phyloP scores from a whole-genome alignment of 2,888 invertebrate genomes.

The Toxonevra muliebris region DNA sequence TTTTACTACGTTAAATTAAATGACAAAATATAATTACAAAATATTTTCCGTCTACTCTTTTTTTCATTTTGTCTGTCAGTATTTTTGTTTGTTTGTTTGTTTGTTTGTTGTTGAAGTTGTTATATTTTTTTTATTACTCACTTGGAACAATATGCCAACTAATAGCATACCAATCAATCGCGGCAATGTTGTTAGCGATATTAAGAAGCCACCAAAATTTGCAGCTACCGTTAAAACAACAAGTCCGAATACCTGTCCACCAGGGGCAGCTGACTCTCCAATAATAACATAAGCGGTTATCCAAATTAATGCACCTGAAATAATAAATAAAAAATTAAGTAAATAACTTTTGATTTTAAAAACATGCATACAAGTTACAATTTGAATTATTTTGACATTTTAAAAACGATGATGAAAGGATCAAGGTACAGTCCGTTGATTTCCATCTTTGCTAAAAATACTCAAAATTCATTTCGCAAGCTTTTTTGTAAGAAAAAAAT shows the following conservation, averaged over 20 bases:
- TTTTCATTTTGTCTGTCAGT: too few relatives aligned
- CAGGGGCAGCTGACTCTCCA: constrained; percentile 81
- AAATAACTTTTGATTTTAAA: not conserved
- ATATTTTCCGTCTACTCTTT: too few relatives aligned
- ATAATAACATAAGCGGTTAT: constrained; percentile 79
- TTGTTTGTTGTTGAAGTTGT: too few relatives aligned
- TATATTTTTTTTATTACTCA: constrained; percentile 41
- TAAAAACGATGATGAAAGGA: not conserved
- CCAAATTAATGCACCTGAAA: constrained; percentile 75
- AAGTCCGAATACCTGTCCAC: constrained; percentile 83
- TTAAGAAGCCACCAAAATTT: constrained; percentile 84
- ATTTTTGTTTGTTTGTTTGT: not conserved
- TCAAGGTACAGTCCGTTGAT: too few relatives aligned
- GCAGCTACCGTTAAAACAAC: constrained; percentile 79
- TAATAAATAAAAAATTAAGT: not conserved
- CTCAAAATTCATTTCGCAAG: too few relatives aligned
- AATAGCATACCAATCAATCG: constrained; percentile 88
- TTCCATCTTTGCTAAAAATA: too few relatives aligned
- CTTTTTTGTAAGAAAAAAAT: too few relatives aligned
- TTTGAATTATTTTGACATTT: not conserved
- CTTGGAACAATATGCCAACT: constrained; percentile 77
- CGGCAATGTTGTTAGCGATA: constrained; percentile 82
- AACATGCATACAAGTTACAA: not conserved
- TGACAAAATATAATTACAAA: too few relatives aligned
- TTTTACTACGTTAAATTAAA: not conserved